Conservation (phyloP, 2,888 invertebrate species). For the Melitaea athalia region DNA sequence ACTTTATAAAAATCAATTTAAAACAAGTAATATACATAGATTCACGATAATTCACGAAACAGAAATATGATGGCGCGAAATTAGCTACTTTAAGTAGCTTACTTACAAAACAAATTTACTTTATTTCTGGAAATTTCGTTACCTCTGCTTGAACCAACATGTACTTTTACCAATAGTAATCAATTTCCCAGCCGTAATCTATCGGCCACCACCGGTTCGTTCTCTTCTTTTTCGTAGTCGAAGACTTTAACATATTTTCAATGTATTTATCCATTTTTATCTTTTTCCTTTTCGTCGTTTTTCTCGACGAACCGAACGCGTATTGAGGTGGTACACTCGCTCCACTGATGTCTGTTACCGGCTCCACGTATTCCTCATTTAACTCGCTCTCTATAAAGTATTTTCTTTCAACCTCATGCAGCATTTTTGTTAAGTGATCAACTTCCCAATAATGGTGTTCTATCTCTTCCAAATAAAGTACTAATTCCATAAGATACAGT, state of each 20-base stretch:
- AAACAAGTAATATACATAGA: too few species aligned
- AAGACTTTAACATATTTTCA: not conserved
- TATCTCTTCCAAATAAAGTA: constrained; percentile 40
- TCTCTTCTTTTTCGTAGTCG: not conserved
- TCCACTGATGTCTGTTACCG: too few species aligned
- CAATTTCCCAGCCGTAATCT: constrained; percentile 55
- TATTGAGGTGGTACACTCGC: too few species aligned
- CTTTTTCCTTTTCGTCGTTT: not conserved
- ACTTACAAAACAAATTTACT: not conserved
- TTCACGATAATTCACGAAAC: too few species aligned
- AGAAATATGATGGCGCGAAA: too few species aligned
- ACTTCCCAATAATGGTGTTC: constrained; percentile 48
- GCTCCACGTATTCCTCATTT: constrained; percentile 10
- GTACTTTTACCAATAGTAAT: constrained; percentile 43
- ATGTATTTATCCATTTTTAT: constrained; percentile 14
- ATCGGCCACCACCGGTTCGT: constrained; percentile 44
- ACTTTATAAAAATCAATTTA: too few species aligned
- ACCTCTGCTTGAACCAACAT: not conserved
- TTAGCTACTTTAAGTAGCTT: too few species aligned
- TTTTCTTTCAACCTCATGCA: constrained; percentile 52
- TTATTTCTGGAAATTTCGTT: not conserved
- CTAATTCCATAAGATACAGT: constrained; percentile 34
- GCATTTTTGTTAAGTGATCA: constrained; percentile 48
- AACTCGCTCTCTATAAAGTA: constrained; percentile 33
- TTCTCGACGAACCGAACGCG: not conserved